phyloP scores from a whole-genome alignment of 2,888 invertebrate genomes.

The Tholera decimalis region DNA sequence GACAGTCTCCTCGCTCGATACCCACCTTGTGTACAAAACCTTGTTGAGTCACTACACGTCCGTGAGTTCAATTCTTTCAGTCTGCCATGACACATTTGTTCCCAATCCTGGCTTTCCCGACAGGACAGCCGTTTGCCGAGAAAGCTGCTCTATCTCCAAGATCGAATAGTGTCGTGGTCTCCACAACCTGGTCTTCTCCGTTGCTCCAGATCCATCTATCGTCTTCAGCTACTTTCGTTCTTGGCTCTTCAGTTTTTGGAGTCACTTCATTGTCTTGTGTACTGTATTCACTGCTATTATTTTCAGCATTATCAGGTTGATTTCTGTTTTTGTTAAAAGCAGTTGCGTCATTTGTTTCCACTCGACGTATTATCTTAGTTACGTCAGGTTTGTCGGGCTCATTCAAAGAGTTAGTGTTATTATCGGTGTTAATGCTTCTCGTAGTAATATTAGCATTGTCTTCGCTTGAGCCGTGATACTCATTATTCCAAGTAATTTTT shows the following conservation, averaged over 20 bases:
- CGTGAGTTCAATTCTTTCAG: slow-evolving; percentile 22
- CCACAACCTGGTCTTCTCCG: slow-evolving; percentile 8
- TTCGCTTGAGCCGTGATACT: background rate
- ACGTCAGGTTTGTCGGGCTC: slow-evolving; percentile 6
- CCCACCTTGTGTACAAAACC: background rate
- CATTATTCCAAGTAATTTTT: slow-evolving; percentile 29
- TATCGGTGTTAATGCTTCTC: slow-evolving; percentile 15
- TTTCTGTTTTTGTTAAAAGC: background rate
- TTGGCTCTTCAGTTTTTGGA: slow-evolving; percentile 1
- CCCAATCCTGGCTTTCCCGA: slow-evolving; percentile 39
- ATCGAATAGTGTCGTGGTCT: slow-evolving; percentile 15
- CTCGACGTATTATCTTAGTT: slow-evolving; percentile 14
- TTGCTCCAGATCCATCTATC: slow-evolving; percentile 61
- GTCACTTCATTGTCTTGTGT: slow-evolving; percentile 49
- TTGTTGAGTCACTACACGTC: background rate
- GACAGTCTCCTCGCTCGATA: slow-evolving; percentile 19
- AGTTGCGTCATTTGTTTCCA: slow-evolving; percentile 13
- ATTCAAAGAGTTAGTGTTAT: slow-evolving; percentile 25
- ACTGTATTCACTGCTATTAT: background rate
- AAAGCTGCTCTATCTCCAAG: slow-evolving; percentile 59
- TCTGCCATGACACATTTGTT: slow-evolving; percentile 25
- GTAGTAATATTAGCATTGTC: slow-evolving; percentile 24
- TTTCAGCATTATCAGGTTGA: background rate
- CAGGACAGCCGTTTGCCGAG: slow-evolving; percentile 41
- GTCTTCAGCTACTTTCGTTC: slow-evolving; percentile 5